phyloP scores from a whole-genome alignment of 1,140 invertebrate species.

The Drosophila simulans region DNA sequence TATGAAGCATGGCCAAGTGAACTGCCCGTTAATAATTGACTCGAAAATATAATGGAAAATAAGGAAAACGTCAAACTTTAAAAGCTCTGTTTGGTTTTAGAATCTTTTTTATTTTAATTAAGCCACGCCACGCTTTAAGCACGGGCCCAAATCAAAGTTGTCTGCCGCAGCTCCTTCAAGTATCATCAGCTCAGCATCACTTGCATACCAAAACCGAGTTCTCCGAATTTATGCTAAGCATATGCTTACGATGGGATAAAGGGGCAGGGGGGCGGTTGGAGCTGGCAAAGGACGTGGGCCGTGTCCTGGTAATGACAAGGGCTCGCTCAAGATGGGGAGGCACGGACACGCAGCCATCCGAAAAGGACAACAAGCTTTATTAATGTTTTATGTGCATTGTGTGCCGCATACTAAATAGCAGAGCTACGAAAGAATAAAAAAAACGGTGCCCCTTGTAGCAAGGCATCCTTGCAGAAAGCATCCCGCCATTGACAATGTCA shows the following conservation, averaged over 20 bases:
- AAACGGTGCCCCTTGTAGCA: neutral
- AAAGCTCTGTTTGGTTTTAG: constrained; percentile 13
- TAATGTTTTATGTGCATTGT: constrained; percentile 83
- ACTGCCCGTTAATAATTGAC: constrained; percentile 67
- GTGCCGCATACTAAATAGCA: constrained; percentile 73
- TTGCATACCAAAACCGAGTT: constrained; percentile 58
- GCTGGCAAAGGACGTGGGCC: constrained; percentile 13
- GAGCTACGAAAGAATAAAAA: neutral
- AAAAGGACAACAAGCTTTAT: constrained; percentile 83
- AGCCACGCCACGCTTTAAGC: constrained; percentile 54
- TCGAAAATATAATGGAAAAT: constrained; percentile 35
- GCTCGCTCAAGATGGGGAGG: constrained; percentile 40
- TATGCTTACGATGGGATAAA: constrained; percentile 48
- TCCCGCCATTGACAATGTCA: constrained; percentile 62
- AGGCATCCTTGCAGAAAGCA: neutral
- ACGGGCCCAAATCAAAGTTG: constrained; percentile 69
- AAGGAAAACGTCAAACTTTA: constrained; percentile 27
- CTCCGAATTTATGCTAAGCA: constrained; percentile 76
- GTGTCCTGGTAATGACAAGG: constrained; percentile 77
- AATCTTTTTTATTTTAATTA: constrained; percentile 61
- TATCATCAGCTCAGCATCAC: constrained; percentile 47
- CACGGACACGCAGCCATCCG: constrained; percentile 57
- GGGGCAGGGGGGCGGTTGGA: constrained; percentile 1
- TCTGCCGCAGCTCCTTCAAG: constrained; percentile 48
- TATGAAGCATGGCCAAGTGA: constrained; percentile 64